A percentile compares a stretch with the other conserved stretches of the same genome.
These are phyloP conservation scores for Ctenopoma kingsleyae DNA, from an alignment of 2,797 vertebrate species.

Conservation along the genomic window DNA sequence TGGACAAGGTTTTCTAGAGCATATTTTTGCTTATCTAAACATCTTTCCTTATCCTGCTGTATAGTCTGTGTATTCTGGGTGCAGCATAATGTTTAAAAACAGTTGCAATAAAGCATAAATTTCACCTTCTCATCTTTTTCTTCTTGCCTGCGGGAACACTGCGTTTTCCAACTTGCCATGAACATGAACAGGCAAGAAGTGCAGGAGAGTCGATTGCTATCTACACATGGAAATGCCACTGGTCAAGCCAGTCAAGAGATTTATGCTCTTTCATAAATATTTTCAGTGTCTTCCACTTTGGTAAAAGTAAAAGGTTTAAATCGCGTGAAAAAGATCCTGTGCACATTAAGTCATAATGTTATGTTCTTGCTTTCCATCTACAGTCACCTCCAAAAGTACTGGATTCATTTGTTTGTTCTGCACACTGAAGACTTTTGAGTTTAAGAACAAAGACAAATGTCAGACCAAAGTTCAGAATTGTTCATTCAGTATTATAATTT, in stretches of 20 bases:
- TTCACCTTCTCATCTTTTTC: conserved; percentile 27
- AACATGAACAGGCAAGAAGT: conserved; percentile 24
- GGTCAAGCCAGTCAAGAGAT: not conserved
- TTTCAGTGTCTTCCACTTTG: not conserved
- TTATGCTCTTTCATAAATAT: not conserved
- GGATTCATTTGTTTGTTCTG: no score
- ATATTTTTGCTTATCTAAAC: conserved; percentile 44
- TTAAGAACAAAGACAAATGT: no score
- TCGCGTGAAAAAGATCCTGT: no score
- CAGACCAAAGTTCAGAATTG: no score
- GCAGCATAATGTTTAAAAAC: conserved; percentile 47
- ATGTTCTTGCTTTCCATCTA: no score
- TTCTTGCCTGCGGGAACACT: not conserved
- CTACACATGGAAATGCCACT: not conserved
- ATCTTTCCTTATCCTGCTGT: conserved; percentile 33
- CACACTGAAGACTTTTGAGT: no score
- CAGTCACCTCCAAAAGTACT: no score
- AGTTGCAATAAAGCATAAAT: conserved; percentile 45
- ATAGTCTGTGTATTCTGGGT: conserved; percentile 24
- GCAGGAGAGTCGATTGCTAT: not conserved
- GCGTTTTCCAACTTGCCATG: conserved; percentile 16
- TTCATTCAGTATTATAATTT: no score
- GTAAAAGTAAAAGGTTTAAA: not conserved
- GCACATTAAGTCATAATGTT: conserved; percentile 19
- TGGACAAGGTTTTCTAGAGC: conserved; percentile 10